Conservation (phyloP, 2,797 vertebrate species). For the Orestias chungarensis region DNA sequence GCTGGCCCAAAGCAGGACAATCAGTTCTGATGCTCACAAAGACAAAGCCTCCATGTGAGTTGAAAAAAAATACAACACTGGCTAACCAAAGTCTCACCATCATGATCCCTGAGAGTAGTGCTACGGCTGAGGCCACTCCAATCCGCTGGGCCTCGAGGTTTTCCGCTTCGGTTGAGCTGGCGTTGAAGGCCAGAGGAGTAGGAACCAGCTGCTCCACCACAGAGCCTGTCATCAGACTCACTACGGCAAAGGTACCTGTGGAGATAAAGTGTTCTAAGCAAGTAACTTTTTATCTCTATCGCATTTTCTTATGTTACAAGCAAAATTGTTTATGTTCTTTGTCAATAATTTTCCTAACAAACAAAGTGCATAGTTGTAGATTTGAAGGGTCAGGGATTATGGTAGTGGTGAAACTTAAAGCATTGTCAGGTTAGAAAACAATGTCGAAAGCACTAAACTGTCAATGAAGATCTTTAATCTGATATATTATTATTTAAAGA, state of each 20-base stretch:
- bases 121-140: constrained; percentile 86
- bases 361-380: background rate
- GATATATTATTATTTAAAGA: no score
- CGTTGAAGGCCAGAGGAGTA: constrained; percentile 79
- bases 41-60: background rate
- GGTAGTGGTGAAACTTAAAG: background rate
- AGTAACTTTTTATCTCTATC: background rate
- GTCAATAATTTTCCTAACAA: background rate
- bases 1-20: constrained; percentile 69
- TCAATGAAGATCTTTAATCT: no score
- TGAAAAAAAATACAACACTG: background rate
- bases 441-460: no score
- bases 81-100: constrained; percentile 78
- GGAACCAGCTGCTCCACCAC: constrained; percentile 89
- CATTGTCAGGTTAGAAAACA: background rate
- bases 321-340: background rate
- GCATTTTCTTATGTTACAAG: background rate
- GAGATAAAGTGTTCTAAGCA: constrained; percentile 17
- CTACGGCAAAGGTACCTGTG: constrained; percentile 91
- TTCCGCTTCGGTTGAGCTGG: constrained; percentile 76
- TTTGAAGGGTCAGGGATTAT: background rate
- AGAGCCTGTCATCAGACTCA: constrained; percentile 92
- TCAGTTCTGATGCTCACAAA: background rate
- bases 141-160: constrained; percentile 86
- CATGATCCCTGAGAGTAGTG: constrained; percentile 87